Conservation (phyloP, 2,797 vertebrate genomes). For the Tolypeutes matacus region DNA sequence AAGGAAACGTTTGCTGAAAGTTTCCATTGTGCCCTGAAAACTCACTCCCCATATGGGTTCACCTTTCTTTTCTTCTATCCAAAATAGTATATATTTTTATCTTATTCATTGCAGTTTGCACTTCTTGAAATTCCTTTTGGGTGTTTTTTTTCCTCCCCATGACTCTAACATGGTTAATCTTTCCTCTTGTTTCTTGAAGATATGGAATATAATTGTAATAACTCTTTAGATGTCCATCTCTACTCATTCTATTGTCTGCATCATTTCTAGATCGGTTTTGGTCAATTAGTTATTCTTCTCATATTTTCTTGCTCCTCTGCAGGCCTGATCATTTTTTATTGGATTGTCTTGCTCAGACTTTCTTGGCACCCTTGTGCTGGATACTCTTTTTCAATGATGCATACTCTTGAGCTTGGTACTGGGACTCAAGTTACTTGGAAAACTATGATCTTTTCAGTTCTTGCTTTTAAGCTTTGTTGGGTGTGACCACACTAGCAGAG, state of each 20-base stretch:
- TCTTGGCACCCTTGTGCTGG: no score
- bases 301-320: neutral
- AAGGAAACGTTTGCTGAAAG: no score
- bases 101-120: neutral
- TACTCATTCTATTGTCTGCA: neutral
- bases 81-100: neutral
- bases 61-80: neutral
- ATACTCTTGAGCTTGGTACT: neutral
- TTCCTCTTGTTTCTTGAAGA: neutral
- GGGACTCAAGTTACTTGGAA: neutral
- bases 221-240: neutral
- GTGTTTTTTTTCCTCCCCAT: neutral
- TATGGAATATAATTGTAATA: neutral
- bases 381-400: neutral
- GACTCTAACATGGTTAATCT: neutral
- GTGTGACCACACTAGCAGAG: neutral
- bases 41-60: neutral
- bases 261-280: neutral
- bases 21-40: no score
- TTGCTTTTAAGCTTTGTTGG: constrained; percentile 6
- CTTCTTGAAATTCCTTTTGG: neutral
- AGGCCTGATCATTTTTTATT: neutral
- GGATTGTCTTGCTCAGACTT: neutral
- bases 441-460: neutral
- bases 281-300: neutral